phyloP scores from a whole-genome alignment of 1,140 invertebrate genomes.

The Hesperophylax magnus region DNA sequence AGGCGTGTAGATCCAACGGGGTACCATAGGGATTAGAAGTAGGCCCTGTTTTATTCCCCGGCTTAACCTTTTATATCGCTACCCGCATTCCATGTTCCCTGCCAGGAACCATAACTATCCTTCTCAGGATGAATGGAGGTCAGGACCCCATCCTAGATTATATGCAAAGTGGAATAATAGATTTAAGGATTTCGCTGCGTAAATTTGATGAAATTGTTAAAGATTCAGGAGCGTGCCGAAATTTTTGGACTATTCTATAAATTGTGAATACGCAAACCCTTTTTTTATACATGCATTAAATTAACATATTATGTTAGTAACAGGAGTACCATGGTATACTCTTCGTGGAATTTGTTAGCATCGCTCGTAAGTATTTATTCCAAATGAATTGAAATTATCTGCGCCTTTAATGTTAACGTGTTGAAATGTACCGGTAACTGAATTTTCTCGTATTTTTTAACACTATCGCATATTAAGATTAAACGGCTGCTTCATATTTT shows the following conservation, averaged over 20 bases:
- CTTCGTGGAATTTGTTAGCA: too few species aligned
- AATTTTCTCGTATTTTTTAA: too few species aligned
- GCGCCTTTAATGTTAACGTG: too few species aligned
- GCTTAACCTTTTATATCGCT: constrained; percentile 34
- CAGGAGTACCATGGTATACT: too few species aligned
- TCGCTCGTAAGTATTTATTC: too few species aligned
- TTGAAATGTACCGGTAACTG: too few species aligned
- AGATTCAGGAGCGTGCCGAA: constrained; percentile 19
- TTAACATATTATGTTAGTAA: too few species aligned
- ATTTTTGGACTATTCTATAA: not conserved
- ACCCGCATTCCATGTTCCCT: constrained; percentile 17
- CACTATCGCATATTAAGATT: too few species aligned
- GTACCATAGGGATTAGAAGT: constrained; percentile 9
- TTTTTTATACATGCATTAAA: too few species aligned
- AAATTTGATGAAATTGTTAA: constrained; percentile 36
- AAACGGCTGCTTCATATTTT: too few species aligned
- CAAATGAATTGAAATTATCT: too few species aligned
- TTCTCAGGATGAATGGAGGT: constrained; percentile 22
- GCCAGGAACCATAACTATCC: not conserved
- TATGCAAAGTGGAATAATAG: constrained; percentile 38
- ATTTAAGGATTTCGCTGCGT: constrained; percentile 30
- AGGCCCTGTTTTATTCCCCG: constrained; percentile 17
- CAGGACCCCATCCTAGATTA: constrained; percentile 26
- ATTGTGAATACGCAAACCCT: too few species aligned
- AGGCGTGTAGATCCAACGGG: constrained; percentile 11